These are phyloP conservation scores for Armadillidium nasatum DNA, from an alignment of 1,140 invertebrate genomes.

Conservation along the genomic window DNA sequence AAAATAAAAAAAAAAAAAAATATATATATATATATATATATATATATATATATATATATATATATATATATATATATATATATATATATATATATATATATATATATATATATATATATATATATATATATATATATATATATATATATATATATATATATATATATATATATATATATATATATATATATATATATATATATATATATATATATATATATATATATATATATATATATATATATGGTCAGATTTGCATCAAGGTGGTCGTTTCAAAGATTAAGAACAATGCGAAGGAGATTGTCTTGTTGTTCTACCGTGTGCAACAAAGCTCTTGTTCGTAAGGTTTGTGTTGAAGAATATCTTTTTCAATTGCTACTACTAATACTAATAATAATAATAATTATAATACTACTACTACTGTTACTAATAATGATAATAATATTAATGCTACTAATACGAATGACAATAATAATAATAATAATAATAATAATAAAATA, in stretches of 20 bases:
- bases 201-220: slow-evolving; percentile 18
- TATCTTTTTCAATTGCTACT: no score
- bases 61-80: slow-evolving; percentile 22
- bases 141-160: slow-evolving; percentile 23
- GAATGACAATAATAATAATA: no score
- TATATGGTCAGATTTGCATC: slow-evolving; percentile 3
- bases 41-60: slow-evolving; percentile 23
- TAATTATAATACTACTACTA: no score
- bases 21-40: neutral
- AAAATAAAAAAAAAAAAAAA: no score
- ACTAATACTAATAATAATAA: no score
- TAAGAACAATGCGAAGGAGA: neutral
- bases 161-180: slow-evolving; percentile 22
- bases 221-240: slow-evolving; percentile 15
- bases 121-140: slow-evolving; percentile 24
- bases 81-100: slow-evolving; percentile 25
- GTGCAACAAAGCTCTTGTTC: slow-evolving; percentile 25
- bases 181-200: slow-evolving; percentile 24
- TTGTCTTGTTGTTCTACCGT: slow-evolving; percentile 22
- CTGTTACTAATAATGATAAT: no score
- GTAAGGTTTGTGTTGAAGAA: neutral
- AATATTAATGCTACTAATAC: no score
- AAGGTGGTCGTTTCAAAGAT: slow-evolving; percentile 21
- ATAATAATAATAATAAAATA: no score
- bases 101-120: slow-evolving; percentile 25